Evolutionary conservation across 2,888 invertebrate species (phyloP), one percentile per base, ranked within the genome.

Genomic region (Ophioninae sp.): DNA sequence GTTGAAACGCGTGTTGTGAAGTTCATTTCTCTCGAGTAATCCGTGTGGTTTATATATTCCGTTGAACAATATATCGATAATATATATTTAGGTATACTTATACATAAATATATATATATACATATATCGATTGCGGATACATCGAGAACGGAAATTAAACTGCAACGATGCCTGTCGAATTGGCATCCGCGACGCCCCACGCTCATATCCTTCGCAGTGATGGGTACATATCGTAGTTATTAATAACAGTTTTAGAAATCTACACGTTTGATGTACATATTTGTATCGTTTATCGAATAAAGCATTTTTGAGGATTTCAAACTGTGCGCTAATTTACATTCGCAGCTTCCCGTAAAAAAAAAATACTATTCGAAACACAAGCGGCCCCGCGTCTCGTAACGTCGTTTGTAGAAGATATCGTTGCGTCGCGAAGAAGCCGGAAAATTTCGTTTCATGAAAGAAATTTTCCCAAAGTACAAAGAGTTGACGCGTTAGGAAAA

Each of bases 151-250:
- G n/a, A 59, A 65, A 74, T 50, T 75, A 78, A 56, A 10, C 68
- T 80, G 56, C 65, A 73, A 87, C 76, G 57, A 92, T 91, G 91
- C 91, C 91, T 17, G 87, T 91, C 39, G 91, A 91, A 84, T 81
- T 91, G 78, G 91, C 87, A 68, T 72, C 90, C 21, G 85, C 88
- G 23, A 74, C 88, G 3, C 83, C 88, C 7, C 81, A 88, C 62
- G 82, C 87, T 37, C 90, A 89, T 44, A 80, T 79, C 23, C 50
- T 20, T 44, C 79, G 64, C 70, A 81, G 44, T 44, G 70, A 84
- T 62, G 79, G 84, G 84, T 84, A 81, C 64, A 50, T 64, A 62
- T 10, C 6, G 50, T 69, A 50, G 3, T 50, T 50, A 13, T 50
- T 50, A 17, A 17, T 50, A 17, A 50, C 13, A 50, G 50, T 17